Evolutionary conservation across 1,140 invertebrate species (phyloP).

Genomic region (Bombus superbus): DNA sequence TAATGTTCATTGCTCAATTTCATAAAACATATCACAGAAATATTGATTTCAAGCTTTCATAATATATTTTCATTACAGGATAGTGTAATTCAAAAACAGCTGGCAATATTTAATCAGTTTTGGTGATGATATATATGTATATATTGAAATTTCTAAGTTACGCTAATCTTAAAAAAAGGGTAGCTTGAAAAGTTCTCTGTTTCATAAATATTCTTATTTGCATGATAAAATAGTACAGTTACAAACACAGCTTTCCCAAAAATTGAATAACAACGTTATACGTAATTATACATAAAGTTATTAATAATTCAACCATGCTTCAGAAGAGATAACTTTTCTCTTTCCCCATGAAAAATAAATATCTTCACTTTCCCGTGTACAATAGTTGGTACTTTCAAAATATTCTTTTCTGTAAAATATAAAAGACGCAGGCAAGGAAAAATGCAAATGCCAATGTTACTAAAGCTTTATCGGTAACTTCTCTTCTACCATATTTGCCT

Average conservation of each 20-base stretch:
- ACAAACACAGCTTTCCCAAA: background rate
- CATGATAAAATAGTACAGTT: constrained; percentile 32
- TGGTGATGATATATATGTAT: constrained; percentile 36
- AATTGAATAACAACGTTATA: constrained; percentile 5
- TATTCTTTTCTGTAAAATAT: constrained; percentile 94
- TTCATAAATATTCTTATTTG: constrained; percentile 7
- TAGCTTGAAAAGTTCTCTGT: background rate
- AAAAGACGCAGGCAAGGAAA: constrained; percentile 95
- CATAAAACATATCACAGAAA: background rate
- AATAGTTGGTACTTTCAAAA: constrained; percentile 84
- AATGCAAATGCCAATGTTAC: constrained; percentile 95
- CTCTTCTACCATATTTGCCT: constrained; percentile 96
- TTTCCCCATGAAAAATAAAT: background rate
- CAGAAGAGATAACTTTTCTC: background rate
- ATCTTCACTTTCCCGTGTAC: background rate
- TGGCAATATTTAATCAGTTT: constrained; percentile 68
- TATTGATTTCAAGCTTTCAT: background rate
- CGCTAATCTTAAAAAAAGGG: constrained; percentile 7
- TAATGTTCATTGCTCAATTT: background rate
- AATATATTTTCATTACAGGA: constrained; percentile 67
- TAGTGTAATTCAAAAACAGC: constrained; percentile 65
- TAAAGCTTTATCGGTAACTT: constrained; percentile 97
- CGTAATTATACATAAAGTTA: background rate
- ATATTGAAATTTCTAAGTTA: background rate
- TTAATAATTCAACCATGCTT: background rate